Evolutionary conservation across 2,888 invertebrate genomes (phyloP).

Genomic region (Teleogryllus oceanicus): DNA sequence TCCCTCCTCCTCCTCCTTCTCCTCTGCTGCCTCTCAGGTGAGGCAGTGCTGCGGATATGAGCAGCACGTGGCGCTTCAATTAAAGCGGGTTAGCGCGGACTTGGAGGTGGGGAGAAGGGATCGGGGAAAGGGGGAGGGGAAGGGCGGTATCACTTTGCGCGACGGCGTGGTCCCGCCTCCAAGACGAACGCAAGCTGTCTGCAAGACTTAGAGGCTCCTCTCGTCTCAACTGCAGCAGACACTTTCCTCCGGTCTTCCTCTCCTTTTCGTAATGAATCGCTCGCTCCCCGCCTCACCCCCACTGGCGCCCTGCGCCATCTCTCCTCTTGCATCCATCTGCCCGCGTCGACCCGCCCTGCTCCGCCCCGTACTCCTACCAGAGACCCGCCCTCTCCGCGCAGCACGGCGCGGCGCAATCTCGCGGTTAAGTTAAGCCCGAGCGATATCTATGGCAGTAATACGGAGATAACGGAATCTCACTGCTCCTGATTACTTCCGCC

Average conservation of each 20-base stretch:
- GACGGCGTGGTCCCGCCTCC: slow-evolving; percentile 19
- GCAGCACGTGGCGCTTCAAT: slow-evolving; percentile 10
- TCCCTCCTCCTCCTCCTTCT: not conserved
- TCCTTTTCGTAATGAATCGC: slow-evolving; percentile 26
- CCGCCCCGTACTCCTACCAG: not conserved
- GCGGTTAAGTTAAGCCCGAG: slow-evolving; percentile 1
- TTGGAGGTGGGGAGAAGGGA: not conserved
- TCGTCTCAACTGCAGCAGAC: slow-evolving; percentile 18
- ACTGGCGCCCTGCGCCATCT: not conserved
- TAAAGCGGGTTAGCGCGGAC: not conserved
- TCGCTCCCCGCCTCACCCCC: not conserved
- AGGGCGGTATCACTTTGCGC: not conserved
- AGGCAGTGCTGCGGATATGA: slow-evolving; percentile 6
- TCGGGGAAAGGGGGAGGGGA: not conserved
- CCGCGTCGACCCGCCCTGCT: not conserved
- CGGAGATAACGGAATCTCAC: slow-evolving; percentile 9
- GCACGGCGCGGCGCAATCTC: not conserved
- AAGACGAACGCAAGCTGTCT: slow-evolving; percentile 19
- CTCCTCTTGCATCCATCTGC: not conserved
- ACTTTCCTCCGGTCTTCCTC: not conserved
- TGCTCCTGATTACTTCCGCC: slow-evolving; percentile 4
- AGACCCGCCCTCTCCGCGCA: slow-evolving; percentile 1
- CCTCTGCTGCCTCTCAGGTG: not conserved
- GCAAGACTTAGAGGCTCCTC: slow-evolving; percentile 6
- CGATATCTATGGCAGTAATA: slow-evolving; percentile 10